Evolutionary conservation across 2,888 invertebrate genomes (phyloP), one percentile per base, ranked within the genome.

Genomic region (Girardia tigrina): DNA sequence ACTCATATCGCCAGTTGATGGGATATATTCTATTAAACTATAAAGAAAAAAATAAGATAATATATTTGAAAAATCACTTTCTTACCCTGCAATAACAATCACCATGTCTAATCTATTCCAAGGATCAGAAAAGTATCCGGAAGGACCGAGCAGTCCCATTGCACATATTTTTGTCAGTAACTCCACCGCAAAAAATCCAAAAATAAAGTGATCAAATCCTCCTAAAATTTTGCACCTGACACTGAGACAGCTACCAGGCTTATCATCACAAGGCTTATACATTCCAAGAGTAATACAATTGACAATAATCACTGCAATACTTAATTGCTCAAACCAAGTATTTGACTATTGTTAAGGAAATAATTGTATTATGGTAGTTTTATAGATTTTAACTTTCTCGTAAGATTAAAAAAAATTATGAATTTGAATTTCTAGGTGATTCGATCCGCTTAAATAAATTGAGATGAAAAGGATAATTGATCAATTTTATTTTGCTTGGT

Each of bases 91-190:
- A 79, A 92, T 85, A 16, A 98, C 97, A 82, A 98, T 98, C 87
- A 98, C 95, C 86, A 90, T 91, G 86, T 98, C 98, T 82, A 98
- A 88, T 81, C 94, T 89, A 86, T 99, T 98, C 98, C 98, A 98
- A 23, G 94, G 92, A 85, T 98, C 98, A 0, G 93, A 94, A 82
- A 98, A 88, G 85, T 98, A 98, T 12, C 94, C 90, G 74, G 91
- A 90, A 90, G 90, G 36, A 20, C 85, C 85, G 26, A 94, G 94
- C 81, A 90, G 90, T 78, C 95, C 90, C 93, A 98, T 94, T 42
- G 97, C 98, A 75, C 93, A 89, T 90, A 97, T 92, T 88, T 98
- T 98, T 84, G 98, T 91, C 79, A 90, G 89, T 95, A 99, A 92
- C 87, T 98, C 98, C 83, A 94, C 85, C 73, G 94, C 89, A 87